Evolutionary conservation across 2,797 vertebrate species (phyloP).

Genomic region (Gallinago stenura): DNA sequence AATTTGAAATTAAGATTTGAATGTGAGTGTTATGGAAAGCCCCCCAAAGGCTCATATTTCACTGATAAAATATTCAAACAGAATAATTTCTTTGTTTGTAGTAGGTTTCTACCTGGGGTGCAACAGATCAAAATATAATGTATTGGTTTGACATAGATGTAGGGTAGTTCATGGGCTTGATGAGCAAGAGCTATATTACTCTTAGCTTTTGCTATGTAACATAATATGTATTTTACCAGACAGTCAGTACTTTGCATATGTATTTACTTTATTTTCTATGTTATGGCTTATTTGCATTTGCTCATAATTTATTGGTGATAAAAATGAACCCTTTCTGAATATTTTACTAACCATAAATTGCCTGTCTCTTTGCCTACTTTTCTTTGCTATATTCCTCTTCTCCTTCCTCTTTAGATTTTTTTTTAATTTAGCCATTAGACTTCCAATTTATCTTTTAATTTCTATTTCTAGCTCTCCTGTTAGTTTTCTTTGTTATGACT

Average conservation of each 20-base stretch:
- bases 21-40: neutral
- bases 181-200: neutral
- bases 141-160: neutral
- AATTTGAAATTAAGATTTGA: neutral
- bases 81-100: neutral
- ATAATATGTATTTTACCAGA: neutral
- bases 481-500: neutral
- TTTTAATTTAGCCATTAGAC: neutral
- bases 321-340: neutral
- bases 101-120: neutral
- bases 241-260: neutral
- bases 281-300: neutral
- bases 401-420: neutral
- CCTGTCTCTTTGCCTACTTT: neutral
- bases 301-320: neutral
- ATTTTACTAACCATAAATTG: neutral
- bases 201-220: neutral
- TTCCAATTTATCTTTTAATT: neutral
- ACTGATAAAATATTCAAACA: neutral
- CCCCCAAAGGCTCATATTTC: neutral
- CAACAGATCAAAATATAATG: neutral
- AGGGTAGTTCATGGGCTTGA: neutral
- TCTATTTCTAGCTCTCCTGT: neutral
- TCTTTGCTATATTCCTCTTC: neutral
- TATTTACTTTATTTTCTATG: neutral